These are phyloP conservation scores for Calidris pugnax DNA, from an alignment of 2,113 vertebrate genomes.

Conservation along the genomic window DNA sequence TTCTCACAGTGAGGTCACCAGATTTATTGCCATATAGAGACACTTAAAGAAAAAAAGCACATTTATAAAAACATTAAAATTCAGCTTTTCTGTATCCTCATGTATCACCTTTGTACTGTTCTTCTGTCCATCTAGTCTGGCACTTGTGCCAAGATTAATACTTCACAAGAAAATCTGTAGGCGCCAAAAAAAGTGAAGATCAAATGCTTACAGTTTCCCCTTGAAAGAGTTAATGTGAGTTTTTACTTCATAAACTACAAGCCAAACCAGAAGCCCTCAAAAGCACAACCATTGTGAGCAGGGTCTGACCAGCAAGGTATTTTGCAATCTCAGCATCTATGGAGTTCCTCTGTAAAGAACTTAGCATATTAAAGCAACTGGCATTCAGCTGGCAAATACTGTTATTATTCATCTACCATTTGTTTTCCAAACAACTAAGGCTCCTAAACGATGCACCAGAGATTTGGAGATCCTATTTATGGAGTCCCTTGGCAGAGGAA, in stretches of 20 bases:
- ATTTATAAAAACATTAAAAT: not conserved
- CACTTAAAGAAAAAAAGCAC: not conserved
- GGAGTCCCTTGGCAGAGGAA: slow-evolving; percentile 13
- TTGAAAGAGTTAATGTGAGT: not conserved
- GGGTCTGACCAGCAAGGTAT: not conserved
- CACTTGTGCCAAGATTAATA: not conserved
- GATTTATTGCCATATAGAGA: not conserved
- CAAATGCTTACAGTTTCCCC: not conserved
- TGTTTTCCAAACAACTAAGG: slow-evolving; percentile 4
- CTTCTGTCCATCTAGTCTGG: not conserved
- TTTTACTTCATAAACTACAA: not conserved
- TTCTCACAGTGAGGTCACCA: not conserved
- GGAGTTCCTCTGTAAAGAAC: not conserved
- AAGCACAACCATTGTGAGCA: not conserved
- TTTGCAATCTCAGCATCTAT: not conserved
- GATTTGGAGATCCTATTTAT: slow-evolving; percentile 24
- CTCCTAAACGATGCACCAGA: slow-evolving; percentile 30
- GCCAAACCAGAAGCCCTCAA: not conserved
- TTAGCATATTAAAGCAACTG: not conserved
- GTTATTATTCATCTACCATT: not conserved
- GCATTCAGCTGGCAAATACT: not conserved
- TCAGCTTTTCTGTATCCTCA: not conserved
- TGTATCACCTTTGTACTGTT: not conserved
- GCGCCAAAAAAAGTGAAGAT: not conserved
- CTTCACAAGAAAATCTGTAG: not conserved